These are phyloP conservation scores for Callyntrura sp. DNA, from an alignment of 2,888 invertebrate species.

Conservation along the genomic window DNA sequence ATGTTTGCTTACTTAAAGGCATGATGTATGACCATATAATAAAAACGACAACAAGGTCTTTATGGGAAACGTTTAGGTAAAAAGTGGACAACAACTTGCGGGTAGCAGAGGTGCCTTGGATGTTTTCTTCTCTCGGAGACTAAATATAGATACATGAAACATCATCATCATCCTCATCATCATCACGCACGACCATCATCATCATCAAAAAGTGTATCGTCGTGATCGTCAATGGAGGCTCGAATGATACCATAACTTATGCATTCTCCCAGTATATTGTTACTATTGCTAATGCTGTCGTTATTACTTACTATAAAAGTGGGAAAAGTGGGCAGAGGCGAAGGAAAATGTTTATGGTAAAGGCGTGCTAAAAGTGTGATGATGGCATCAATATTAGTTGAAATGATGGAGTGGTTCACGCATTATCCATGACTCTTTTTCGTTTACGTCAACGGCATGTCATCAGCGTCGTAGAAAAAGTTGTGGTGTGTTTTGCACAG, in stretches of 20 bases:
- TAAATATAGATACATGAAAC: background rate
- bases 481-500: background rate
- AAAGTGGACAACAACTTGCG: background rate
- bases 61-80: background rate
- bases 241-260: background rate
- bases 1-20: slow-evolving; percentile 51
- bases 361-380: slow-evolving; percentile 27
- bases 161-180: background rate
- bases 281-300: too few relatives aligned
- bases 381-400: slow-evolving; percentile 57
- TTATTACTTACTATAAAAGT: background rate
- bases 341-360: slow-evolving; percentile 3
- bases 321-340: background rate
- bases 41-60: background rate
- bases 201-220: slow-evolving; percentile 1
- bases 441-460: slow-evolving; percentile 33
- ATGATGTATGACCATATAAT: slow-evolving; percentile 35
- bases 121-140: background rate
- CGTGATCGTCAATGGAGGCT: background rate
- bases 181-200: background rate
- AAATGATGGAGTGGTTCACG: slow-evolving; percentile 64
- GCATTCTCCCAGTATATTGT: background rate
- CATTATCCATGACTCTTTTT: slow-evolving; percentile 31
- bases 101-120: background rate
- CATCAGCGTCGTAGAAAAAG: background rate